phyloP scores from a whole-genome alignment of 2,888 invertebrate genomes.

The Amphipoea lucens region DNA sequence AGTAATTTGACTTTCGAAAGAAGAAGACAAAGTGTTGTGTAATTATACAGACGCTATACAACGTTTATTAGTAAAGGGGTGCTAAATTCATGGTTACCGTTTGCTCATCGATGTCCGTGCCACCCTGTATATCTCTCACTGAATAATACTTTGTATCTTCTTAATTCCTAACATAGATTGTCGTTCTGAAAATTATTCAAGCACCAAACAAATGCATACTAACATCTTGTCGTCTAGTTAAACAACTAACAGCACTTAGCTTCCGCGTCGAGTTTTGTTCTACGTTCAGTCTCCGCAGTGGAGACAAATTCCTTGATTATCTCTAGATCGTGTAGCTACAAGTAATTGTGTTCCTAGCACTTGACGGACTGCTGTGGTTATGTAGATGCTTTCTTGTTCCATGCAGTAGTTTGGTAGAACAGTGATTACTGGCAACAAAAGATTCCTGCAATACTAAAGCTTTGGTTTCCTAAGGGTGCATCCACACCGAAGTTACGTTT shows the following conservation, averaged over 20 bases:
- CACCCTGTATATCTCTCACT: not conserved
- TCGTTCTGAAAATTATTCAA: not conserved
- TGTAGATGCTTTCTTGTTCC: constrained; percentile 6
- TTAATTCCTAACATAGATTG: not conserved
- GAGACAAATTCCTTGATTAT: constrained; percentile 61
- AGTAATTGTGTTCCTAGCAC: constrained; percentile 34
- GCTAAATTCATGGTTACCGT: too few relatives aligned
- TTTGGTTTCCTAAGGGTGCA: not conserved
- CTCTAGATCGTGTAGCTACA: constrained; percentile 41
- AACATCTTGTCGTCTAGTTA: constrained; percentile 11
- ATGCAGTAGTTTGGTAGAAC: not conserved
- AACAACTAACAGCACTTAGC: constrained; percentile 32
- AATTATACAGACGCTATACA: too few relatives aligned
- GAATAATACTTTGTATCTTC: too few relatives aligned
- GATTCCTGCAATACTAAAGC: not conserved
- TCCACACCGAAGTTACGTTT: not conserved
- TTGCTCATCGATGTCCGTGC: not conserved
- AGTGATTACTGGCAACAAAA: not conserved
- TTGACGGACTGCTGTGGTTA: constrained; percentile 7
- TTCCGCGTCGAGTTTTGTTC: constrained; percentile 41
- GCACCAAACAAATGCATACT: constrained; percentile 9
- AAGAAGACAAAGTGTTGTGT: too few relatives aligned
- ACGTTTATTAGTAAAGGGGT: too few relatives aligned
- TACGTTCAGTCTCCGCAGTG: constrained; percentile 32
- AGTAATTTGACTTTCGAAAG: too few relatives aligned